Percentiles rank a stretch among this genome's conserved stretches.
phyloP scores from a whole-genome alignment of 2,797 vertebrate genomes.

The Fistularia commersonii region DNA sequence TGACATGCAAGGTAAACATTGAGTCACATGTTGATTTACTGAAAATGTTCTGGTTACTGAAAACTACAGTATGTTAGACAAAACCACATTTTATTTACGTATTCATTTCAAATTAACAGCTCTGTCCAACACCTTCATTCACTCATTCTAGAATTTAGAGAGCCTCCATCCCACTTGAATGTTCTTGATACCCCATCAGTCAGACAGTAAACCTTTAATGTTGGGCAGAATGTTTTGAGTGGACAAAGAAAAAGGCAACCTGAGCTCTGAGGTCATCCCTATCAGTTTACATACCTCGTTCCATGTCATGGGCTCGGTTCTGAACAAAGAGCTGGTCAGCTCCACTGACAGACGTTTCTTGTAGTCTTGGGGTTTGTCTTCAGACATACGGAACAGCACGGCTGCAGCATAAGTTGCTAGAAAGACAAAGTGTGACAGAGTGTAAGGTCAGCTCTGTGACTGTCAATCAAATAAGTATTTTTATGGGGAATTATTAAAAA shows the following conservation, averaged over 20 bases:
- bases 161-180: no score
- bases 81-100: no score
- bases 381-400: slow-evolving; percentile 98
- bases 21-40: no score
- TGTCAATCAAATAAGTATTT: background rate
- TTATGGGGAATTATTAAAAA: background rate
- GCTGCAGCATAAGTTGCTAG: slow-evolving; percentile 95
- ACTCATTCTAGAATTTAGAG: no score
- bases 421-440: background rate
- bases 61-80: no score
- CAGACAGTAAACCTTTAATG: no score
- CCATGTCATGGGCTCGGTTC: slow-evolving; percentile 97
- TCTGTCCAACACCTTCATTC: no score
- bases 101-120: no score
- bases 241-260: background rate
- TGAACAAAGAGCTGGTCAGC: slow-evolving; percentile 95
- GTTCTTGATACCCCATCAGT: no score
- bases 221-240: no score
- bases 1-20: background rate
- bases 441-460: no score
- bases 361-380: slow-evolving; percentile 98
- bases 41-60: no score
- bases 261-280: background rate
- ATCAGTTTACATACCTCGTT: slow-evolving; percentile 80
- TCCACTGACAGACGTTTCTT: slow-evolving; percentile 97